Evolutionary conservation across 2,888 invertebrate genomes (phyloP).

Genomic region (Zele albiditarsus): DNA sequence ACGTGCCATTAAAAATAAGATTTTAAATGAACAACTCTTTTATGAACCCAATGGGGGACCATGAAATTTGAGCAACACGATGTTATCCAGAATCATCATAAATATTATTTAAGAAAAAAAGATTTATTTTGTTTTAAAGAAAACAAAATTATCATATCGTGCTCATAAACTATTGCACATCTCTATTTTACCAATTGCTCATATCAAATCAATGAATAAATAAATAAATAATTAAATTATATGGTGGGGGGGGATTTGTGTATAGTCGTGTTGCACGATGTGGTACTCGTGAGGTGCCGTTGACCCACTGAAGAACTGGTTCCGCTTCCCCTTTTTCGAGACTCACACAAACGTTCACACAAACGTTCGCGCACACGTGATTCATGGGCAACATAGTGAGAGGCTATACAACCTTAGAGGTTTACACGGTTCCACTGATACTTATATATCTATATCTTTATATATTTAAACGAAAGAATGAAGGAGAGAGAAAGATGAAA

Average conservation of each 20-base stretch:
- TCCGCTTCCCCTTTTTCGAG: slow-evolving; percentile 66
- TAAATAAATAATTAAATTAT: not conserved
- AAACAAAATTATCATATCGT: not conserved
- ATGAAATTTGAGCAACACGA: not conserved
- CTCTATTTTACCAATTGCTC: not conserved
- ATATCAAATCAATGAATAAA: not conserved
- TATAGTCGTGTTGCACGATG: slow-evolving; percentile 17
- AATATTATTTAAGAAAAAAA: not conserved
- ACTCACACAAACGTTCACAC: slow-evolving; percentile 25
- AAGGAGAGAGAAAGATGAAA: slow-evolving; percentile 36
- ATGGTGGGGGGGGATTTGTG: slow-evolving; percentile 5
- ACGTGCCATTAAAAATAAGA: not conserved
- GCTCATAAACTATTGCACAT: not conserved
- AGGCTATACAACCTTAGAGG: slow-evolving; percentile 42
- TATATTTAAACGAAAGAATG: slow-evolving; percentile 40
- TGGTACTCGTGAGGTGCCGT: slow-evolving; percentile 56
- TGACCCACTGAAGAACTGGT: slow-evolving; percentile 72
- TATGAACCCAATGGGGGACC: not conserved
- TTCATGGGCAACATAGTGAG: slow-evolving; percentile 45
- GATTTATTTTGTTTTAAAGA: not conserved
- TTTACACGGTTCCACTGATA: not conserved
- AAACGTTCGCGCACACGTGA: slow-evolving; percentile 30
- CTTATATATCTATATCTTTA: not conserved
- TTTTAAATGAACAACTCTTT: not conserved
- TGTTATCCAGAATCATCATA: not conserved